Evolutionary conservation across 2,113 vertebrate species (phyloP).

Genomic region (Coreoperca whiteheadi): DNA sequence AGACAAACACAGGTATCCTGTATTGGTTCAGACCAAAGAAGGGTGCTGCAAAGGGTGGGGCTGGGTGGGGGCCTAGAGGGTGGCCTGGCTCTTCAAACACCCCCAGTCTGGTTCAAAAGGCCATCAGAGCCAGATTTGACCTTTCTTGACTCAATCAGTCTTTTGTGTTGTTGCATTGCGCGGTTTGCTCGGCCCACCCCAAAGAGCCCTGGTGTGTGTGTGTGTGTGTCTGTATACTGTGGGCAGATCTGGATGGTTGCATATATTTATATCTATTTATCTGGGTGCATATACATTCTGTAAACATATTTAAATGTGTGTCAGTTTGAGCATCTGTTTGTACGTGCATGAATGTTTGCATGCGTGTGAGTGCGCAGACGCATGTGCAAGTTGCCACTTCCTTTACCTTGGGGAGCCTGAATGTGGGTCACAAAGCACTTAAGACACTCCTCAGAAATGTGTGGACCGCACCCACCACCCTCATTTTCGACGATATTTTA

Average conservation of each 20-base stretch:
- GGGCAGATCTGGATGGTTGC: constrained; percentile 9
- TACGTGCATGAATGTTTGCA: not conserved
- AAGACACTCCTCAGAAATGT: constrained; percentile 67
- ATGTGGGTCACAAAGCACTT: constrained; percentile 77
- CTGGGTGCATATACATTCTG: not conserved
- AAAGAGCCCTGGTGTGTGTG: constrained; percentile 1
- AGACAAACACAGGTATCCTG: constrained; percentile 72
- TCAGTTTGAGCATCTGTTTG: constrained; percentile 37
- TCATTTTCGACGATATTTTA: constrained; percentile 44
- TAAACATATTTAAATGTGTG: not conserved
- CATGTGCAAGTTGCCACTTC: constrained; percentile 36
- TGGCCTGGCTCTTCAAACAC: constrained; percentile 78
- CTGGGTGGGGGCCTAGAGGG: constrained; percentile 59
- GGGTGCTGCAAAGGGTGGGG: constrained; percentile 39
- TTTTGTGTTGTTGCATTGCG: constrained; percentile 70
- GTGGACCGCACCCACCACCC: constrained; percentile 5
- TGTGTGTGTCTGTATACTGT: constrained; percentile 7
- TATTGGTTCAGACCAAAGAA: constrained; percentile 50
- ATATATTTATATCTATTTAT: constrained; percentile 11
- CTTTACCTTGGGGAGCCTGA: constrained; percentile 69
- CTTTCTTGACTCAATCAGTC: constrained; percentile 77
- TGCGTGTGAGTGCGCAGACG: not conserved
- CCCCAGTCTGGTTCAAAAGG: constrained; percentile 79
- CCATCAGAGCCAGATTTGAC: constrained; percentile 75
- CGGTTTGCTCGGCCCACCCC: constrained; percentile 35